These are phyloP conservation scores for Sesamia inferens DNA, from an alignment of 2,888 invertebrate species.

Conservation along the genomic window DNA sequence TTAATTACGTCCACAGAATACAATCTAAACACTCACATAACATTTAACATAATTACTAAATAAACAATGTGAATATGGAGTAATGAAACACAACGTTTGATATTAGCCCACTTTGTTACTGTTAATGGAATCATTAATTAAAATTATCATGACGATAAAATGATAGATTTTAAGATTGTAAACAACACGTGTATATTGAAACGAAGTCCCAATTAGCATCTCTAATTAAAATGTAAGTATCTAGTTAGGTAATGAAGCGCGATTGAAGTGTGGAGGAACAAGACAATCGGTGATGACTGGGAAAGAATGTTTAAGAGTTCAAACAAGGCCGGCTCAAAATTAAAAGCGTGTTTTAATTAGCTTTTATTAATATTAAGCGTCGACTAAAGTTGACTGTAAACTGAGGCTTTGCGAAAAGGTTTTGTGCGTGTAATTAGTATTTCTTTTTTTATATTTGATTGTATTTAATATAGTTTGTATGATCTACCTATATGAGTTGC, in stretches of 20 bases:
- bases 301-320: constrained; percentile 59
- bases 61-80: background rate
- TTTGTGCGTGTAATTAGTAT: too few species aligned
- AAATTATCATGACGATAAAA: background rate
- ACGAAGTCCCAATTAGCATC: constrained; percentile 20
- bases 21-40: too few species aligned
- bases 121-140: background rate
- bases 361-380: too few species aligned
- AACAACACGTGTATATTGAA: background rate
- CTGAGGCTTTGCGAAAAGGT: too few species aligned
- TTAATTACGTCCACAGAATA: background rate
- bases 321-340: constrained; percentile 26
- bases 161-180: background rate
- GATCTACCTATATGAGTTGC: too few species aligned
- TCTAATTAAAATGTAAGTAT: constrained; percentile 29
- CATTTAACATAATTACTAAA: background rate
- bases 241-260: constrained; percentile 38
- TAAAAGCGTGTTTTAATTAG: constrained; percentile 37
- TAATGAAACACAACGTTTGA: background rate
- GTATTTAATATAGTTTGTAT: too few species aligned
- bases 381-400: too few species aligned
- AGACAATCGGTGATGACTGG: constrained; percentile 37
- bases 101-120: background rate
- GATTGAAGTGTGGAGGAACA: constrained; percentile 27
- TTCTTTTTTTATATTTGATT: too few species aligned